phyloP scores from a whole-genome alignment of 1,140 invertebrate genomes.

The Melipona quadrifasciata region DNA sequence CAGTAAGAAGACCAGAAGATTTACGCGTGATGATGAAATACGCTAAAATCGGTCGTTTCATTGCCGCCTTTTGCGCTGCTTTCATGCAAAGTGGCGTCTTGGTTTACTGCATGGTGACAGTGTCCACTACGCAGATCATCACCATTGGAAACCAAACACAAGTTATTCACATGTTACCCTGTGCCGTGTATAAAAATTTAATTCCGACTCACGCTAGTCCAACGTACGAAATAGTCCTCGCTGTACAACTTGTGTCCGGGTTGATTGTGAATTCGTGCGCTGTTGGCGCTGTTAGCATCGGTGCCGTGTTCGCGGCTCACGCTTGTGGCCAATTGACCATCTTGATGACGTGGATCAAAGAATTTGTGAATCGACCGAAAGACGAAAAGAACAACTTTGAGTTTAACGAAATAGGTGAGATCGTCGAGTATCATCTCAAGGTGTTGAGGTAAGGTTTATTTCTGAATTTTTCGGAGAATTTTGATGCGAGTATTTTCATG shows the following conservation, averaged over 20 bases:
- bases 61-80: conserved; percentile 33
- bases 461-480: background rate
- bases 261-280: conserved; percentile 45
- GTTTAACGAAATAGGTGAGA: conserved; percentile 7
- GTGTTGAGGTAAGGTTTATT: background rate
- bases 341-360: conserved; percentile 28
- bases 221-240: conserved; percentile 45
- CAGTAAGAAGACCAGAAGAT: conserved; percentile 17
- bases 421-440: conserved; percentile 55
- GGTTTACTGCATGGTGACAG: conserved; percentile 7
- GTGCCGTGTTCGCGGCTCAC: conserved; percentile 44
- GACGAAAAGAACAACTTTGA: background rate
- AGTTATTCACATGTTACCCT: conserved; percentile 19
- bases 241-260: conserved; percentile 12
- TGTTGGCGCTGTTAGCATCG: conserved; percentile 35
- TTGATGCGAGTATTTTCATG: too few relatives aligned
- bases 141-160: conserved; percentile 10
- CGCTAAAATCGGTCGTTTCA: conserved; percentile 40
- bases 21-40: conserved; percentile 49
- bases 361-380: conserved; percentile 8
- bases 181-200: conserved; percentile 33
- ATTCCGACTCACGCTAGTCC: background rate
- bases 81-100: conserved; percentile 58
- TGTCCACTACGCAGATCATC: background rate
- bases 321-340: conserved; percentile 50